phyloP scores from a whole-genome alignment of 2,113 vertebrate species.

The Synodontis membranacea region DNA sequence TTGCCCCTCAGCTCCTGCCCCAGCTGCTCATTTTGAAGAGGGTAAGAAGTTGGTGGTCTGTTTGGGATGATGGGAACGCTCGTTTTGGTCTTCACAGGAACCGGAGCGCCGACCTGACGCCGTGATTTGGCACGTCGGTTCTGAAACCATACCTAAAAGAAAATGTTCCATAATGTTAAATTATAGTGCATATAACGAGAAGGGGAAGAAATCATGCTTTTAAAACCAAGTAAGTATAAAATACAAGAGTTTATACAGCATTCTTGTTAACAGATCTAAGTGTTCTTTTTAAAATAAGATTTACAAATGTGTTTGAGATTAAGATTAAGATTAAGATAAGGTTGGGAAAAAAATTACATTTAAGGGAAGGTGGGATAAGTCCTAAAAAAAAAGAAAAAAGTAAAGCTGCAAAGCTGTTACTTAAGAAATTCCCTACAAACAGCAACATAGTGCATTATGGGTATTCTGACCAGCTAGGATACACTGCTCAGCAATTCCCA shows the following conservation, averaged over 20 bases:
- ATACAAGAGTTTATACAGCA: neutral
- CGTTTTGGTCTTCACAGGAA: slow-evolving; percentile 53
- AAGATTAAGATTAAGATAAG: too few species aligned
- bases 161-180: neutral
- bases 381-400: neutral
- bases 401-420: neutral
- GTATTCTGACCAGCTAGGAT: neutral
- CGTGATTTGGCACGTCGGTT: slow-evolving; percentile 86
- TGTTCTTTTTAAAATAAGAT: neutral
- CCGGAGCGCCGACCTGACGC: slow-evolving; percentile 74
- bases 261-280: neutral
- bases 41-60: slow-evolving; percentile 51
- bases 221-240: neutral
- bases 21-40: slow-evolving; percentile 52
- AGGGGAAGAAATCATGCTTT: neutral
- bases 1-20: slow-evolving; percentile 53
- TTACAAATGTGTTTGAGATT: neutral
- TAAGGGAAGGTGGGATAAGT: neutral
- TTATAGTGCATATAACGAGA: neutral
- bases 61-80: slow-evolving; percentile 16
- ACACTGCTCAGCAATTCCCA: neutral
- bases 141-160: slow-evolving; percentile 88
- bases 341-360: neutral
- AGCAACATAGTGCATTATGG: neutral
- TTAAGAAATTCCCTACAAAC: too few species aligned